Evolutionary conservation across 2,888 invertebrate genomes (phyloP).

Genomic region (Melinopterus prodromus): DNA sequence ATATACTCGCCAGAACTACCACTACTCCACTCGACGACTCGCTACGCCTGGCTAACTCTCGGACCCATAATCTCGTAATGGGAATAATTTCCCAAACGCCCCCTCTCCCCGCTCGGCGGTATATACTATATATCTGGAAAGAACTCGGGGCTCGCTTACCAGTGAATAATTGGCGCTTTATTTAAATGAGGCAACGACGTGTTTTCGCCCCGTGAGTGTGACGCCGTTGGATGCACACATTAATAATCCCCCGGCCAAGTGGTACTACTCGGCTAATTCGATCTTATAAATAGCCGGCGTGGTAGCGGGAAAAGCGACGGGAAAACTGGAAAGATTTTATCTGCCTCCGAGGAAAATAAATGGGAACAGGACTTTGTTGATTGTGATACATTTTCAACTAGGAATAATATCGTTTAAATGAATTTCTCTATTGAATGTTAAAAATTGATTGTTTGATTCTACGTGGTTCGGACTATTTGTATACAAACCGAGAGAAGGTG

Average conservation of each 20-base stretch:
- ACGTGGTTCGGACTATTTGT: too few species aligned
- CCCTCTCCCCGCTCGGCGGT: neutral
- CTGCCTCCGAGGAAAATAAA: too few species aligned
- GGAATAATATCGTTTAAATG: too few species aligned
- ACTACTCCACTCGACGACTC: neutral
- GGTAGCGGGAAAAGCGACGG: too few species aligned
- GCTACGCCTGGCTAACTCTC: neutral
- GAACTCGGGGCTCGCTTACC: neutral
- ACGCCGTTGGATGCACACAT: neutral
- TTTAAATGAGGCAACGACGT: neutral
- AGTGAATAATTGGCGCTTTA: neutral
- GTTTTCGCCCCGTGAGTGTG: neutral
- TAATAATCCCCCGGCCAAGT: neutral
- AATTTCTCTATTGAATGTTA: too few species aligned
- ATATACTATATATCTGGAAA: neutral
- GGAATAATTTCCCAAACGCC: neutral
- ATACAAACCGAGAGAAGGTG: too few species aligned
- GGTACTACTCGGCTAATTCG: neutral
- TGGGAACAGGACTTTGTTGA: too few species aligned
- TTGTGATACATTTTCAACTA: too few species aligned
- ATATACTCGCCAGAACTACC: neutral
- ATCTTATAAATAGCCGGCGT: too few species aligned
- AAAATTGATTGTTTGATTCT: too few species aligned
- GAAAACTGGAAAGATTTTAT: too few species aligned
- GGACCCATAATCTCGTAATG: conserved; percentile 4